A percentile compares a stretch with the other conserved stretches of the same genome.
Conservation (phyloP, 1,140 invertebrate species). For the Leucophenga varia region DNA sequence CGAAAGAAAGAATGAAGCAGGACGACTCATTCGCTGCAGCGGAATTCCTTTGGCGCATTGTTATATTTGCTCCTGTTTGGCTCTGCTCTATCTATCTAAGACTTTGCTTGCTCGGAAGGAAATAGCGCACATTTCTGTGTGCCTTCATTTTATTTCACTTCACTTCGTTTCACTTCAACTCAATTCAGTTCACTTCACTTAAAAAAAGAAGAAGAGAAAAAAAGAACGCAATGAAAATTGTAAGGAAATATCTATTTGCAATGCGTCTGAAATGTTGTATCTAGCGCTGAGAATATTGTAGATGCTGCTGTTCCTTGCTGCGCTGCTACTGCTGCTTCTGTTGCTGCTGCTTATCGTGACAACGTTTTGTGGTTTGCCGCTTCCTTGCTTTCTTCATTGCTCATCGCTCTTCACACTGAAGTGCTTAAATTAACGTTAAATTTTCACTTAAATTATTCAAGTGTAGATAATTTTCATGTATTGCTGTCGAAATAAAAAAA, state of each 20-base stretch:
- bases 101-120: no score
- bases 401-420: no score
- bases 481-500: no score
- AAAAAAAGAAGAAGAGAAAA: no score
- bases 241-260: constrained; percentile 52
- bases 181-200: no score
- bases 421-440: constrained; percentile 43
- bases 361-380: not conserved
- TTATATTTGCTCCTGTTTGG: constrained; percentile 23
- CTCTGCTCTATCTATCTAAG: constrained; percentile 1
- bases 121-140: no score
- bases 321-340: no score
- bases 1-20: no score
- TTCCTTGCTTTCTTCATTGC: no score
- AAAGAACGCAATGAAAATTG: no score
- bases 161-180: constrained; percentile 7
- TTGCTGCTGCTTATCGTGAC: constrained; percentile 39
- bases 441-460: constrained; percentile 46
- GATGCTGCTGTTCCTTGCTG: no score
- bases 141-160: not conserved
- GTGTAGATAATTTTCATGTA: constrained; percentile 51
- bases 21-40: constrained; percentile 22
- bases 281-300: no score
- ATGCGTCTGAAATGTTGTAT: constrained; percentile 42
- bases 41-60: constrained; percentile 46